Percentiles rank a stretch among this genome's conserved stretches.
Evolutionary conservation across 1,140 invertebrate genomes (phyloP).

Genomic region (Goniozus legneri): DNA sequence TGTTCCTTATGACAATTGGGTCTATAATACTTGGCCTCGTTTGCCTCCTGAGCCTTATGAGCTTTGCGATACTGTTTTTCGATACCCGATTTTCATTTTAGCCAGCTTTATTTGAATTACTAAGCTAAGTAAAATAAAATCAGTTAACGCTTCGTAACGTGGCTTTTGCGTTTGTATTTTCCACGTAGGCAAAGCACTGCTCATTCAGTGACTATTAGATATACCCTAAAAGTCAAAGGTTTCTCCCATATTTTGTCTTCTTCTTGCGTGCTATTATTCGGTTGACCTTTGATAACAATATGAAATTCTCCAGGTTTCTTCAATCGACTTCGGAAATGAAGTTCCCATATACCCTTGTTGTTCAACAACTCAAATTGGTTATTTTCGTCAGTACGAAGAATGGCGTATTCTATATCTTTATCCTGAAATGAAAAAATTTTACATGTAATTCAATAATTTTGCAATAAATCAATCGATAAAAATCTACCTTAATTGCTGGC

Average conservation of each 20-base stretch:
- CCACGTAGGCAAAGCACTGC: not conserved
- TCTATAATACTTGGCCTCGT: conserved; percentile 20
- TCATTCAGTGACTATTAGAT: conserved; percentile 52
- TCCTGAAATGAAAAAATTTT: conserved; percentile 34
- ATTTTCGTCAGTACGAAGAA: conserved; percentile 63
- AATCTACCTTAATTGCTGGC: conserved; percentile 60
- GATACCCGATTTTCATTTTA: not conserved
- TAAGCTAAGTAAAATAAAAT: too few relatives aligned
- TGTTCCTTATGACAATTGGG: conserved; percentile 6
- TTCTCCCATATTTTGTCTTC: conserved; percentile 52
- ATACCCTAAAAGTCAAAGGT: conserved; percentile 55
- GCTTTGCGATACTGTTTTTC: not conserved
- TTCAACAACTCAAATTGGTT: conserved; percentile 65
- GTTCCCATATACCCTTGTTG: conserved; percentile 61
- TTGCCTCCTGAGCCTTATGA: not conserved
- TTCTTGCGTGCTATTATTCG: conserved; percentile 32
- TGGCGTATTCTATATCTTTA: conserved; percentile 64
- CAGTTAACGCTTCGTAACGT: too few relatives aligned
- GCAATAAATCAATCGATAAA: conserved; percentile 3
- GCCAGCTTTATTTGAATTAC: too few relatives aligned
- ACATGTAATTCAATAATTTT: conserved; percentile 3
- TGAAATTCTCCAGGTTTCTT: conserved; percentile 57
- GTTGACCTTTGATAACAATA: conserved; percentile 58
- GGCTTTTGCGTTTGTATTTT: too few relatives aligned
- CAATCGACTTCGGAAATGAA: conserved; percentile 62